Conservation (phyloP, 2,888 invertebrate genomes). For the Pterostichus niger region DNA sequence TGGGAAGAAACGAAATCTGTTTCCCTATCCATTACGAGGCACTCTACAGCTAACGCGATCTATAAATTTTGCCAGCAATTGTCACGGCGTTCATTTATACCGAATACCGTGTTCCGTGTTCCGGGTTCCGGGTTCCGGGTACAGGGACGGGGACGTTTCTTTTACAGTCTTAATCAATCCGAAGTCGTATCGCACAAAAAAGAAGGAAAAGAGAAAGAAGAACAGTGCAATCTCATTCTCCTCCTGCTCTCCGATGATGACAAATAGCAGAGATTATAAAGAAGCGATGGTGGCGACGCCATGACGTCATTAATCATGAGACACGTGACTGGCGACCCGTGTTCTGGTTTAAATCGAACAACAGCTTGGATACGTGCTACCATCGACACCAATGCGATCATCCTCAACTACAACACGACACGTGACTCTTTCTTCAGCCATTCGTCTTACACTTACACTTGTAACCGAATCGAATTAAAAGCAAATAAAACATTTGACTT, state of each 20-base stretch:
- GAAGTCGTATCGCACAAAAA: constrained; percentile 69
- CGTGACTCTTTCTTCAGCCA: constrained; percentile 31
- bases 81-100: constrained; percentile 56
- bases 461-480: constrained; percentile 42
- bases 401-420: constrained; percentile 19
- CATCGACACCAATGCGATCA: constrained; percentile 48
- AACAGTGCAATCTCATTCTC: neutral
- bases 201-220: constrained; percentile 10
- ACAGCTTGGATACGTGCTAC: constrained; percentile 59
- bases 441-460: constrained; percentile 40
- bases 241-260: constrained; percentile 44
- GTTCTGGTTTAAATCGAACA: constrained; percentile 63
- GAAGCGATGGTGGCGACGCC: constrained; percentile 53
- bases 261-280: constrained; percentile 64
- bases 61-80: constrained; percentile 62
- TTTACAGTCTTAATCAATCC: constrained; percentile 76
- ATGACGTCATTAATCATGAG: constrained; percentile 56
- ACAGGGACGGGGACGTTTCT: constrained; percentile 69
- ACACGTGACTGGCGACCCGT: constrained; percentile 63
- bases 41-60: constrained; percentile 49
- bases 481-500: constrained; percentile 30
- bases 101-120: constrained; percentile 31
- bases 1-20: constrained; percentile 26
- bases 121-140: constrained; percentile 28
- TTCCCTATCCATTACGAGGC: constrained; percentile 49